These are phyloP conservation scores for Clivina fossor DNA, from an alignment of 2,888 invertebrate genomes.

Conservation along the genomic window DNA sequence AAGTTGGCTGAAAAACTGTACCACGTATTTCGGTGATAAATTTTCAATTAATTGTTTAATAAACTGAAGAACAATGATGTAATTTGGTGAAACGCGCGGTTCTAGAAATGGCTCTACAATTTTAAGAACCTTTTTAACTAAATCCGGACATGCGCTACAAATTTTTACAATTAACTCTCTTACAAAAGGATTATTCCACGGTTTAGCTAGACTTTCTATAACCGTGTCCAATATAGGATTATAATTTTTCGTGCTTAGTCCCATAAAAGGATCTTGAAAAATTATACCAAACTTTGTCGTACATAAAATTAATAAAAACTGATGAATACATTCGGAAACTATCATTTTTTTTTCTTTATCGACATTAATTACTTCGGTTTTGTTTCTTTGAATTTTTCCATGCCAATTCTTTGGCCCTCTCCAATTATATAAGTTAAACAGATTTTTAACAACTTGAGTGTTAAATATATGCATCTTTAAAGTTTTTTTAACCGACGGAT, in stretches of 20 bases:
- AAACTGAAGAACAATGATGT: conserved; percentile 58
- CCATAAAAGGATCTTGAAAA: conserved; percentile 69
- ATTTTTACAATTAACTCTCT: conserved; percentile 65
- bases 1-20: conserved; percentile 54
- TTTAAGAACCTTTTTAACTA: conserved; percentile 64
- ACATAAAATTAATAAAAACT: conserved; percentile 71
- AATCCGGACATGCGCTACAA: conserved; percentile 69
- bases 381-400: conserved; percentile 49
- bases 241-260: conserved; percentile 60
- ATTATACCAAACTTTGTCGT: conserved; percentile 78
- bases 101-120: conserved; percentile 64
- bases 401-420: conserved; percentile 64
- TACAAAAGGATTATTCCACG: conserved; percentile 69
- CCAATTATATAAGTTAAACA: conserved; percentile 74
- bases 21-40: conserved; percentile 57
- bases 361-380: conserved; percentile 29
- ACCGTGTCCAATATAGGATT: conserved; percentile 66
- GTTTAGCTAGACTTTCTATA: conserved; percentile 64
- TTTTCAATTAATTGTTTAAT: conserved; percentile 53
- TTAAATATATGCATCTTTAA: conserved; percentile 72
- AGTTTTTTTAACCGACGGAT: conserved; percentile 68
- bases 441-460: conserved; percentile 64
- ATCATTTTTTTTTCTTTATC: conserved; percentile 54
- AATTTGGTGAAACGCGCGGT: conserved; percentile 59
- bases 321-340: conserved; percentile 63